Conservation (phyloP, 37 sponge, comb jelly and placozoan genomes). For the Beroe forskalii region DNA sequence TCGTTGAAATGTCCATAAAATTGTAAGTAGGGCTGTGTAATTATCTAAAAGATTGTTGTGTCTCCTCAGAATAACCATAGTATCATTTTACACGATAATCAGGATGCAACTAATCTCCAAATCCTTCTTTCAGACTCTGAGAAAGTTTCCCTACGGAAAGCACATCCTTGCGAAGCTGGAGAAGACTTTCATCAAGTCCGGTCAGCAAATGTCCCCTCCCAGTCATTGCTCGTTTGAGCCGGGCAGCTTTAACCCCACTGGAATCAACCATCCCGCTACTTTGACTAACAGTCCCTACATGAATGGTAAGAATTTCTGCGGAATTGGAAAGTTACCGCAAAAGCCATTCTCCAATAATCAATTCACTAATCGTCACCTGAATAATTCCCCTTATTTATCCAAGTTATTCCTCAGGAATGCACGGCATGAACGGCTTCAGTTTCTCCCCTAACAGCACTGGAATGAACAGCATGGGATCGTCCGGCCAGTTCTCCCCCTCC, state of each 20-base stretch:
- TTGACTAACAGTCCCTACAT: neutral
- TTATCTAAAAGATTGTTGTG: no score
- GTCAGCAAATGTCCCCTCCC: conserved; percentile 54
- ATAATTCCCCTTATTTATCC: neutral
- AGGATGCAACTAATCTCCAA: no score
- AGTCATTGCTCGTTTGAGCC: conserved; percentile 16
- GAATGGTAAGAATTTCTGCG: no score
- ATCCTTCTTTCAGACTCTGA: conserved; percentile 68
- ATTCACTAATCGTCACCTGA: neutral
- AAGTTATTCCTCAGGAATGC: conserved; percentile 19
- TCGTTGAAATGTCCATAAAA: no score
- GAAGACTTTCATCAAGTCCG: conserved; percentile 70
- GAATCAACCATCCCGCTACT: conserved; percentile 49
- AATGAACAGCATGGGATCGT: conserved; percentile 8
- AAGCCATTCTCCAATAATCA: neutral
- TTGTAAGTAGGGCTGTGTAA: no score
- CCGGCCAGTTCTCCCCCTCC: conserved; percentile 33
- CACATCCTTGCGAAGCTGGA: conserved; percentile 89
- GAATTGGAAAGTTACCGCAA: no score
- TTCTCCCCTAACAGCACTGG: conserved; percentile 1
- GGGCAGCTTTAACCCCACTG: conserved; percentile 45
- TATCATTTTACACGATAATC: no score
- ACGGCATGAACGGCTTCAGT: neutral
- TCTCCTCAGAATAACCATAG: no score
- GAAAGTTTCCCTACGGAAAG: conserved; percentile 92